Conservation (phyloP, 2,797 vertebrate genomes). For the Dryobates pubescens region DNA sequence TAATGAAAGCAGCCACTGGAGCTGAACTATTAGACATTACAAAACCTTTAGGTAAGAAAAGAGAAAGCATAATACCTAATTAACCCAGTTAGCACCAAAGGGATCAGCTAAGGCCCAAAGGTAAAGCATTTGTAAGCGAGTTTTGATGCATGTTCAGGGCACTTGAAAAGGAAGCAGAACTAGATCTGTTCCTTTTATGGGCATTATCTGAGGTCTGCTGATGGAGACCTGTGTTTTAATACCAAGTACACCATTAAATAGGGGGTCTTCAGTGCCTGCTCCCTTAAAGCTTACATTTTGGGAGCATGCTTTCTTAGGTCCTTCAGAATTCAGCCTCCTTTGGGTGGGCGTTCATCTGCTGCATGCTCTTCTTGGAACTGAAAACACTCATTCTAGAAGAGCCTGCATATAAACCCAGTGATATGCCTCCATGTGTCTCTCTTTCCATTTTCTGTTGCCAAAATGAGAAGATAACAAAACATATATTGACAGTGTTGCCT, state of each 20-base stretch:
- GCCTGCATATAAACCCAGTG: not conserved
- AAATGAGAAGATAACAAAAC: not conserved
- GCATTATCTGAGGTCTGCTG: not conserved
- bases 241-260: not conserved
- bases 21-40: not conserved
- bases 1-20: not conserved
- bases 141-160: not conserved
- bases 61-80: slow-evolving; percentile 10
- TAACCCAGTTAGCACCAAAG: slow-evolving; percentile 3
- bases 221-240: not conserved
- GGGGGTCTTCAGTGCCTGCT: not conserved
- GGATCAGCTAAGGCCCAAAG: not conserved
- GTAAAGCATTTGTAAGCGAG: not conserved
- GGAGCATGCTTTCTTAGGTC: not conserved
- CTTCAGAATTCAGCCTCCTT: not conserved
- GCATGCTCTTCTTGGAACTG: not conserved
- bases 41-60: not conserved
- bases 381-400: not conserved
- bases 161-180: not conserved
- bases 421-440: not conserved
- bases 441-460: not conserved
- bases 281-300: not conserved
- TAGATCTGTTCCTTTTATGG: not conserved
- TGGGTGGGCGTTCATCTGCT: not conserved
- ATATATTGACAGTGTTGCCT: not conserved